Evolutionary conservation across 37 sponge, comb jelly and placozoan genomes (phyloP).

Genomic region (Axinella damicornis): DNA sequence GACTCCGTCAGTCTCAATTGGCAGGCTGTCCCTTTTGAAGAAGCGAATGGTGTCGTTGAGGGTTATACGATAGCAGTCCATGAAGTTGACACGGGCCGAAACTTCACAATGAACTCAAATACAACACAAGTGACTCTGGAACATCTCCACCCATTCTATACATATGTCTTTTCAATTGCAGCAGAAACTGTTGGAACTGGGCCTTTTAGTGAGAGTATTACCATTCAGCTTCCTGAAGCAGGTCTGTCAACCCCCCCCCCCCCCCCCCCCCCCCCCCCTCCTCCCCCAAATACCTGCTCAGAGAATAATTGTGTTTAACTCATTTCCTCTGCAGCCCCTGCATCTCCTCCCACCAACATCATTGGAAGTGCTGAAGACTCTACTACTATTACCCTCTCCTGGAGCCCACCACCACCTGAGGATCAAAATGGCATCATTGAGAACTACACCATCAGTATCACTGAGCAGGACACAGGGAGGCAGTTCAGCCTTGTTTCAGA

Average conservation of each 20-base stretch:
- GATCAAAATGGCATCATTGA: slow-evolving; percentile 50
- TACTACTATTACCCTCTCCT: slow-evolving; percentile 10
- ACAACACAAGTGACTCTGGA: not conserved
- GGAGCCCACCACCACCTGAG: slow-evolving; percentile 33
- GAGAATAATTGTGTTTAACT: slow-evolving; percentile 15
- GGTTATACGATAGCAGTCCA: not conserved
- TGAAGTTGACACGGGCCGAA: not conserved
- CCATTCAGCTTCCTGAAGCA: not conserved
- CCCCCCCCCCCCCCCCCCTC: too few species aligned
- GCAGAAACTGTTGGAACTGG: slow-evolving; percentile 36
- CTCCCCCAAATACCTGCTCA: slow-evolving; percentile 16
- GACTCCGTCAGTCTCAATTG: slow-evolving; percentile 2
- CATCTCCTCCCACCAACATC: not conserved
- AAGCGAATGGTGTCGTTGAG: slow-evolving; percentile 26
- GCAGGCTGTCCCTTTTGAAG: slow-evolving; percentile 7
- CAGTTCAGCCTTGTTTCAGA: not conserved
- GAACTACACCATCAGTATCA: slow-evolving; percentile 10
- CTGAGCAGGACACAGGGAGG: slow-evolving; percentile 2
- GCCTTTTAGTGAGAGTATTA: slow-evolving; percentile 3
- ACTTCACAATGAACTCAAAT: not conserved
- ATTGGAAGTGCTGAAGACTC: not conserved
- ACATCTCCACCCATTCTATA: slow-evolving; percentile 47
- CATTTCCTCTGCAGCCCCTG: slow-evolving; percentile 1
- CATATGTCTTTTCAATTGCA: slow-evolving; percentile 30
- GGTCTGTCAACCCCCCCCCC: slow-evolving; percentile 10